phyloP scores from a whole-genome alignment of 2,113 vertebrate genomes.

The Pterocles burchelli region DNA sequence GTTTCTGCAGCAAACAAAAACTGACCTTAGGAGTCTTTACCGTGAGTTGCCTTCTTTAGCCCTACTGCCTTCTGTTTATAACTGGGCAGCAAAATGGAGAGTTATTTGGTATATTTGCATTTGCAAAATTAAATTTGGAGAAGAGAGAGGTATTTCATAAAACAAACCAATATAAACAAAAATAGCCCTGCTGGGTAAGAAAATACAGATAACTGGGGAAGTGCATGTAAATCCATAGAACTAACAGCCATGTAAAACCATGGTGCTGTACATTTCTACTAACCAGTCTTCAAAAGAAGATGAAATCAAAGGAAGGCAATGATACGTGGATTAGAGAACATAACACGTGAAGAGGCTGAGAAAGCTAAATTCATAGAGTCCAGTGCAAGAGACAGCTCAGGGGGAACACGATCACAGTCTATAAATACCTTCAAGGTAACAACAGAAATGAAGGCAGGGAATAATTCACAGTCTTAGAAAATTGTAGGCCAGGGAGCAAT shows the following conservation, averaged over 20 bases:
- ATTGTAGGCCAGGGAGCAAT: slow-evolving; percentile 42
- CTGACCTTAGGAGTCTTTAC: not conserved
- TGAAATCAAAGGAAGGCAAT: slow-evolving; percentile 23
- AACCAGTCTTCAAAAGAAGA: not conserved
- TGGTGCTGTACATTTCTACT: not conserved
- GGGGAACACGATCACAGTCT: slow-evolving; percentile 36
- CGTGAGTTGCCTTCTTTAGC: not conserved
- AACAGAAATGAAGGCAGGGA: slow-evolving; percentile 33
- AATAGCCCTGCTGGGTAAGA: not conserved
- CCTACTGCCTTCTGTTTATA: not conserved
- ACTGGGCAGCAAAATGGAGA: not conserved
- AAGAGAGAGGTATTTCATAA: not conserved
- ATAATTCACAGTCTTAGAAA: slow-evolving; percentile 46
- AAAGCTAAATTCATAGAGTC: slow-evolving; percentile 12
- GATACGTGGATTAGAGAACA: not conserved
- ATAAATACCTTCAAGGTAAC: slow-evolving; percentile 60
- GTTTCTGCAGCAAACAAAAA: not conserved
- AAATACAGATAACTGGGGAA: not conserved
- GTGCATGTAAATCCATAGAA: not conserved
- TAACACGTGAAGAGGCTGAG: not conserved
- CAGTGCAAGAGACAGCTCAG: not conserved
- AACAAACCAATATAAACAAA: slow-evolving; percentile 1
- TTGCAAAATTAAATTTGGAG: slow-evolving; percentile 32
- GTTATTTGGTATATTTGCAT: not conserved
- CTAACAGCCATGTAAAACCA: not conserved